Evolutionary conservation across 23 tunicate species (phyloP), one percentile per base, ranked within the genome.

Genomic region (Styela plicata): DNA sequence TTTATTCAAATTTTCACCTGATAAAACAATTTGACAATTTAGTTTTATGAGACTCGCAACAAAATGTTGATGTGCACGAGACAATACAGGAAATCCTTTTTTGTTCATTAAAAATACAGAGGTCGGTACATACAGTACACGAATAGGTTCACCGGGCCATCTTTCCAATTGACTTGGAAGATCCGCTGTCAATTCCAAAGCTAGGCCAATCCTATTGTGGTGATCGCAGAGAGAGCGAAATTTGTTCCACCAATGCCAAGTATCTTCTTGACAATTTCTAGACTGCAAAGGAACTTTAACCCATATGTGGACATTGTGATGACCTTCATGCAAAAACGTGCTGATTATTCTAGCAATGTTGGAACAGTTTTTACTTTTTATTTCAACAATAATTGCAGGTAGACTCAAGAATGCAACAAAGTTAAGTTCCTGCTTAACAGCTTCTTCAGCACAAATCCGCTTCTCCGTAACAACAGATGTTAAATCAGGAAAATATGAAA

Each of bases 131-230:
- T 86, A n/a, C 2, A 95, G 80, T 2, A 81, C 80, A 25, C 87
- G 80, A 24, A 95, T 63, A 22, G 99, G 99, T 74, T 95, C 99
- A 16, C 99, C 99, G 7, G 87, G 71, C 96, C 96, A 95, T 69
- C 94, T 90, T 22, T 84, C 83, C 29, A 95, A 44, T 16, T 73
- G 69, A 25, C 84, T 87, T 21, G 98, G 98, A 23, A 93, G 64
- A 37, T 93, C 88, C 21, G 86, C 86, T 10, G 89, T 93, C 10
- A 93, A 61, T 85, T 85, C 81, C 70, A 93, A 66, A 10, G 85
- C 92, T 22, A 93, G 73, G 31, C 89, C 89, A 62, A 92, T 63
- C 52, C 92, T 64, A 53, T 31, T 80, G 74, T 92, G 86, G 3
- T 87, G 79, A 80, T 83, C 80, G 69, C 97, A 87, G 2, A 92